Base-by-base conservation (phyloP, 2,888 invertebrate species). In the Eupithecia subfuscata region DNA sequence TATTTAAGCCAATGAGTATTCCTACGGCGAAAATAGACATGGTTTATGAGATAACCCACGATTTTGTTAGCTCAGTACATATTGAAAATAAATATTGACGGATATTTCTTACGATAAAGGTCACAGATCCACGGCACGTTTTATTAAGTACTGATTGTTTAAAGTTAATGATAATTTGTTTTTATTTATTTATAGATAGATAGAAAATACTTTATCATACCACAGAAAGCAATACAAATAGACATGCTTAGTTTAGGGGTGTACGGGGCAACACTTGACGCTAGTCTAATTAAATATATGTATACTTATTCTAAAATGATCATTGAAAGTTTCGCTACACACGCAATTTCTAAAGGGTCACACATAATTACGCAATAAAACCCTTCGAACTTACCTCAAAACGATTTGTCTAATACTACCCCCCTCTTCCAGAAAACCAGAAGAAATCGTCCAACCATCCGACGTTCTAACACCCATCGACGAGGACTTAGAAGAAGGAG, bases 391-490 rank as follows among this genome's bases (percentile, higher is more conserved):
- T 56, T 60, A 22, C 60, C 25, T 14, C 1, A 22, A 5, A 12
- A 14, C 22, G 6, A 60, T 25, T 60, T 22, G n/a, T 22, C 52
- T 56, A 56, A 56, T 9, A 11, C 52, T 9, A 56, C 52, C n/a
- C 0, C 52, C 52, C 22, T 14, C 12, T 78, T 73, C 0, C 84
- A 95, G 95, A 78, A 95, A 95, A 87, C 92, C 92, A 68, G 96
- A 97, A 85, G 96, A 96, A 80, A 92, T 96, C 79, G 96, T 96
- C 64, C 96, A 96, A 72, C 96, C 96, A 71, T 89, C 95, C 78
- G 98, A 98, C 89, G 96, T 96, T 12, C 95, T 98, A 69, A 97
- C 97, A 7, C 98, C 98, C 22, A 98, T 98, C 80, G 97, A 98
- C 88, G 97, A 97, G 89, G 97, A 96, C 83, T 74, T 94, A 0